Evolutionary conservation across 2,888 invertebrate genomes (phyloP), one percentile per base, ranked within the genome.

Genomic region (Torymus auratus): DNA sequence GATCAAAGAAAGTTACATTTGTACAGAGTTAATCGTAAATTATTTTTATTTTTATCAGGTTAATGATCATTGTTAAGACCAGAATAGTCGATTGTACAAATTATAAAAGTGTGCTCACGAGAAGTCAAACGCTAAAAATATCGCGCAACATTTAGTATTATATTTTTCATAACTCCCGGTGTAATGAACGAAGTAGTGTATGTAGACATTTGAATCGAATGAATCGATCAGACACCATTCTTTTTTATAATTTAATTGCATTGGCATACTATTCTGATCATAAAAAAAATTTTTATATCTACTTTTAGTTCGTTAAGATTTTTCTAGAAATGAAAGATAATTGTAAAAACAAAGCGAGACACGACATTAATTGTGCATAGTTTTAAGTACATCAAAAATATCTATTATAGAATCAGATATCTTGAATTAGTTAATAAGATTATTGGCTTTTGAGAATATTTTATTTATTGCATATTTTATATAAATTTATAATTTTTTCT

Each of bases 81-180:
- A 85, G 58, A 85, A 86, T 86, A 87, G 84, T 86, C 87, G 86
- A 88, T 84, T 90, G 90, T 90, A 90, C 89, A 90, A 88, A 90
- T 87, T 87, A 87, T 86, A 85, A 84, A 85, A 84, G 71, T 80
- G 80, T 73, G 77, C 73, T 67, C 62, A 61, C 72, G 68, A 81
- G 50, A 69, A 78, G 82, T 82, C 75, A 41, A 41, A 82, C 71
- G 72, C 82, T 82, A 75, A 53, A 71, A 71, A 71, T 50, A 17
- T 71, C 55, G 78, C 71, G 81, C 78, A 81, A 78, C 67, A 55
- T 78, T 82, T 89, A 89, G 89, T 88, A 89, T 90, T 90, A 90
- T 90, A 90, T 90, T 90, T 90, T 90, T 90, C 89, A 90, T 90
- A 90, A 89, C 82, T 10, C 86, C 88, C 86, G 86, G 88, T 89